These are phyloP conservation scores for Gulo gulo DNA, from an alignment of 2,113 vertebrate genomes.

Conservation along the genomic window DNA sequence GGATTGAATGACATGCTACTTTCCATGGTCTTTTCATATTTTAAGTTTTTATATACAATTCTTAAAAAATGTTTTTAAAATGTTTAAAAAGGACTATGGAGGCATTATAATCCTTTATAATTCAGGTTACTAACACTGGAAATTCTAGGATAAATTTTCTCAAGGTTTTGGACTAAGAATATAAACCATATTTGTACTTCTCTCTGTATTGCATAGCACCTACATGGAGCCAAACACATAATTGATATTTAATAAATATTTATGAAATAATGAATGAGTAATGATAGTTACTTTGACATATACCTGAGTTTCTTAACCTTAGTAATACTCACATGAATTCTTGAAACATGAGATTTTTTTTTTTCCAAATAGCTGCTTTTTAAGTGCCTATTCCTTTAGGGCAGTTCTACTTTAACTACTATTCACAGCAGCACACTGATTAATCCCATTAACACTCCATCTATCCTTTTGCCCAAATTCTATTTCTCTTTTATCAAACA, in stretches of 20 bases:
- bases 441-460: slow-evolving; percentile 21
- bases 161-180: neutral
- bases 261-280: neutral
- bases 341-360: neutral
- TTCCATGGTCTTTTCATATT: neutral
- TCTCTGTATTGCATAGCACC: neutral
- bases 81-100: neutral
- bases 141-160: neutral
- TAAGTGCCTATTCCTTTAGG: neutral
- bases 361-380: neutral
- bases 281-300: neutral
- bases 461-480: neutral
- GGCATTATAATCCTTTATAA: neutral
- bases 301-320: neutral
- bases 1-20: neutral
- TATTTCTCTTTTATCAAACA: slow-evolving; percentile 31
- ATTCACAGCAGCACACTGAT: neutral
- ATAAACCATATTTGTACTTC: neutral
- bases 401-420: neutral
- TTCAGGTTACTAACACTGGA: neutral
- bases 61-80: neutral
- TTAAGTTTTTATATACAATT: slow-evolving; percentile 2
- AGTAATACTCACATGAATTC: neutral
- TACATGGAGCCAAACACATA: neutral
- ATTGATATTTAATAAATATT: neutral